Evolutionary conservation across 2,888 invertebrate species (phyloP).

Genomic region (Trileptium ribeirensis): DNA sequence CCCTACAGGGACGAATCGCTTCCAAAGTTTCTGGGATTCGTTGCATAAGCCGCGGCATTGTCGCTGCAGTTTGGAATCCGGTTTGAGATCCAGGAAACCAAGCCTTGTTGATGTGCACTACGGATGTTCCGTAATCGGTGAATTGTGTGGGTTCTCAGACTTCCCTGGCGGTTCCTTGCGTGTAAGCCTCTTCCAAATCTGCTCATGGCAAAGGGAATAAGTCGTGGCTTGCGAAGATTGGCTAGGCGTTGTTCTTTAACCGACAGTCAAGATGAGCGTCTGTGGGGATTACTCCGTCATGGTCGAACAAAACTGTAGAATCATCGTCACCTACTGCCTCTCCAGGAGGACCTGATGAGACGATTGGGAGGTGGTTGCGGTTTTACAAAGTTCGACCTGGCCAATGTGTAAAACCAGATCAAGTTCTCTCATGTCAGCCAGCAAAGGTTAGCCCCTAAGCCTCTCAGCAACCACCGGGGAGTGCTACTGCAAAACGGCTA

Average conservation of each 20-base stretch:
- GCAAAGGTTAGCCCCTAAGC: slow-evolving; percentile 10
- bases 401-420: not conserved
- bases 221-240: no score
- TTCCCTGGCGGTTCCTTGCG: no score
- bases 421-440: not conserved
- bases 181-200: no score
- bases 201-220: no score
- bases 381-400: not conserved
- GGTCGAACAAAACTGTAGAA: not conserved
- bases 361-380: slow-evolving; percentile 8
- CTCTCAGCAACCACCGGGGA: slow-evolving; percentile 27
- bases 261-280: not conserved
- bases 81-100: no score
- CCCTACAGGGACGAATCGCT: not conserved
- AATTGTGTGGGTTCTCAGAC: no score
- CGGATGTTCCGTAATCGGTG: no score
- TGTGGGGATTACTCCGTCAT: slow-evolving; percentile 7
- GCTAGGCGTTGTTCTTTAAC: no score
- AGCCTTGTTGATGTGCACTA: no score
- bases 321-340: slow-evolving; percentile 6
- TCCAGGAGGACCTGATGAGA: not conserved
- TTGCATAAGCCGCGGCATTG: no score
- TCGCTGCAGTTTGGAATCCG: no score
- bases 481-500: slow-evolving; percentile 26
- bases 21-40: no score